phyloP scores from a whole-genome alignment of 2,888 invertebrate genomes.

The Volucella bombylans region DNA sequence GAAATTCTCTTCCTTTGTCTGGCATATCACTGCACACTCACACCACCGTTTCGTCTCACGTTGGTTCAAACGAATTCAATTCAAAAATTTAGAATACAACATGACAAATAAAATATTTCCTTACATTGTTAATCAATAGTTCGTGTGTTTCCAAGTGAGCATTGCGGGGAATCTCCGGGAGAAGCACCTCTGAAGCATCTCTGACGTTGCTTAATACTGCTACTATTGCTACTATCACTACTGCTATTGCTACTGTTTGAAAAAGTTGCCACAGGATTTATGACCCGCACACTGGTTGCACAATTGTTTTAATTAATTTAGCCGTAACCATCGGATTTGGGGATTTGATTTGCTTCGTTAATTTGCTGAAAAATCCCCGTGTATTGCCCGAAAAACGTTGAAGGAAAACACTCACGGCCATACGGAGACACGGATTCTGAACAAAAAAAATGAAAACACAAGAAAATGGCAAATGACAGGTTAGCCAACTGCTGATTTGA shows the following conservation, averaged over 20 bases:
- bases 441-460: slow-evolving; percentile 72
- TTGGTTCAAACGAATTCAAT: not conserved
- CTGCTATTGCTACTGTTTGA: slow-evolving; percentile 3
- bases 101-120: not conserved
- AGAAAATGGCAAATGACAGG: slow-evolving; percentile 70
- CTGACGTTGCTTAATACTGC: slow-evolving; percentile 38
- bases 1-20: not conserved
- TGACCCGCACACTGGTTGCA: slow-evolving; percentile 15
- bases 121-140: slow-evolving; percentile 68
- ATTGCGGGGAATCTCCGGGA: slow-evolving; percentile 28
- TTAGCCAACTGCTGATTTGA: slow-evolving; percentile 66
- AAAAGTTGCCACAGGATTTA: too few species aligned
- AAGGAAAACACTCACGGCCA: slow-evolving; percentile 46
- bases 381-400: slow-evolving; percentile 24
- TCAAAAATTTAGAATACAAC: too few species aligned
- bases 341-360: slow-evolving; percentile 16
- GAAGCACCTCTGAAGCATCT: slow-evolving; percentile 61
- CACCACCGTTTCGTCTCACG: not conserved
- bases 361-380: not conserved
- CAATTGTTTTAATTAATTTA: slow-evolving; percentile 30
- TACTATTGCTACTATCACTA: not conserved
- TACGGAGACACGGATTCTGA: slow-evolving; percentile 63
- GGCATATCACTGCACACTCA: not conserved
- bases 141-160: slow-evolving; percentile 63
- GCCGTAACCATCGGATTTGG: not conserved